Conservation (phyloP, 1,140 invertebrate genomes). For the Lanistes nyassanus region DNA sequence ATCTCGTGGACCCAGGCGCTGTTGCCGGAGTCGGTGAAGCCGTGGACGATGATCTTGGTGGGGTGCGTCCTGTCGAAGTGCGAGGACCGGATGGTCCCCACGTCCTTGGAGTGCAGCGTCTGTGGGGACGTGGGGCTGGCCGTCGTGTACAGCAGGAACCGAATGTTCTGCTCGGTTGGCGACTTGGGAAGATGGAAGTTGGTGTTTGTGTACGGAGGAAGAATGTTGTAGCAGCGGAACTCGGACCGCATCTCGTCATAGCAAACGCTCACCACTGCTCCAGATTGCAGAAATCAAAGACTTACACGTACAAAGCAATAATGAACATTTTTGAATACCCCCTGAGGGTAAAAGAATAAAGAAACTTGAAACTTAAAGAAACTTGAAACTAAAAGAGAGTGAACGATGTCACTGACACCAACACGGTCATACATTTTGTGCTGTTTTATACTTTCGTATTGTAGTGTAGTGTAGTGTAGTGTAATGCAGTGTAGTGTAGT, state of each 20-base stretch:
- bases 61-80: not conserved
- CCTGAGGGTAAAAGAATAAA: not conserved
- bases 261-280: not conserved
- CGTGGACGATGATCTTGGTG: constrained; percentile 20
- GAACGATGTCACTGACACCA: not conserved
- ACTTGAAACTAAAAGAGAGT: not conserved
- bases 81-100: not conserved
- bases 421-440: not conserved
- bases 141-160: constrained; percentile 20
- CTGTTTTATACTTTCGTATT: not conserved
- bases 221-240: constrained; percentile 18
- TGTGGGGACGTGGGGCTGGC: constrained; percentile 12
- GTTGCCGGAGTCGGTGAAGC: constrained; percentile 3
- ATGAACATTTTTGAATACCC: too few species aligned
- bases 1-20: not conserved
- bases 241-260: constrained; percentile 15
- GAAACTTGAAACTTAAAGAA: not conserved
- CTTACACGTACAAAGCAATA: not conserved
- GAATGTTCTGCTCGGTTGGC: constrained; percentile 14
- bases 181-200: constrained; percentile 23
- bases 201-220: constrained; percentile 25
- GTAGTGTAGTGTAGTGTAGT: not conserved
- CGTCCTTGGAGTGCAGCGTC: not conserved
- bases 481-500: too few species aligned
- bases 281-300: not conserved